Evolutionary conservation across 2,797 vertebrate species (phyloP), one percentile per base, ranked within the genome.

Genomic region (Loris lydekkerianus): DNA sequence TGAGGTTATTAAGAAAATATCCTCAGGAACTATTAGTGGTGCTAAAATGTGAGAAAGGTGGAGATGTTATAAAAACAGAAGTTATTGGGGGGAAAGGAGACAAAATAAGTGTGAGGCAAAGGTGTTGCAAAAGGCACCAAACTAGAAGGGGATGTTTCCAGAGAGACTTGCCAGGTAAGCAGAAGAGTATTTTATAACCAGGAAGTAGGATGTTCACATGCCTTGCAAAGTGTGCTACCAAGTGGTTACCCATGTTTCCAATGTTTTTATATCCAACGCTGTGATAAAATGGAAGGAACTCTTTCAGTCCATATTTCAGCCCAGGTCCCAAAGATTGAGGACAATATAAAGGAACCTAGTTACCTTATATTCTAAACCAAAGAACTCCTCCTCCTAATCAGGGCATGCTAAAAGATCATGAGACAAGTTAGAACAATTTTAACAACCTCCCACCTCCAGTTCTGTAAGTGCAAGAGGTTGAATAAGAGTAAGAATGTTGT

Each of bases 1-100:
- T 91, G 63, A 78, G 7, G 25, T 73, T 89, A 37, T 82, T 91
- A 82, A 86, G 46, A 63, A 96, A 77, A 87, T 70, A 53, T 88
- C 25, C 78, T 83, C 31, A 40, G 69, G 14, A 92, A 70, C 65
- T 58, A 87, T 80, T 70, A 72, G 31, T 60, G 21, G 94, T 60
- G 37, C 14, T 73, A 87, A 93, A 27, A 75, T 46, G 29, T 34
- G 75, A 49, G 58, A 63, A 4, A 72, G 5, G 20, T 31, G 9
- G n/a, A 82, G 29, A 65, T 67, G 25, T 40, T 29, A 14, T 17
- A 10, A 53, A 82, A 93, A 82, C 17, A 73, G 27, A 85, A 93
- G 29, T 70, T 34, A 29, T 4, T 80, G 46, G 34, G 34, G 29
- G 87, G 61, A 31, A 84, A 80, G 18, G 43, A 76, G 43, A 10